Evolutionary conservation across 2,888 invertebrate genomes (phyloP).

Genomic region (Eilema depressum): DNA sequence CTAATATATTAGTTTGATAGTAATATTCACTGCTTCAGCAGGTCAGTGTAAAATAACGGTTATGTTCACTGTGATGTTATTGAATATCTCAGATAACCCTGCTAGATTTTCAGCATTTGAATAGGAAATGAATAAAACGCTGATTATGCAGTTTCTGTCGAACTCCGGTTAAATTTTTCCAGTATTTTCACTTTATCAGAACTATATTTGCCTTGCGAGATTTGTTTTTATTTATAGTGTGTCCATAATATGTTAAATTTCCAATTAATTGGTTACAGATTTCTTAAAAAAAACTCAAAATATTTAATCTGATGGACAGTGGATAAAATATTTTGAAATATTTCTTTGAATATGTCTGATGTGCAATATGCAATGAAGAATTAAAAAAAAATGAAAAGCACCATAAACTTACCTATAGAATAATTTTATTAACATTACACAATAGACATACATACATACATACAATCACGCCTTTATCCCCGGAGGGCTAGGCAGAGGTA

Average conservation of each 20-base stretch:
- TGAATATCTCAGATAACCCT: background rate
- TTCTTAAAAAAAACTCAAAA: no score
- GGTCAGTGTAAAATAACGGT: conserved; percentile 18
- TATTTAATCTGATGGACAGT: no score
- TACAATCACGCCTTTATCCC: no score
- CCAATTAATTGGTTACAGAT: background rate
- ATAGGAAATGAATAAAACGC: background rate
- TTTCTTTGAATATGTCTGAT: no score
- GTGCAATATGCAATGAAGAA: no score
- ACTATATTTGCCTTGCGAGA: background rate
- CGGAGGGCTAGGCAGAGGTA: no score
- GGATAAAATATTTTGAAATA: no score
- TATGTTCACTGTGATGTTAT: background rate
- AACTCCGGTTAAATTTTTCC: background rate
- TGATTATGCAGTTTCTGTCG: background rate
- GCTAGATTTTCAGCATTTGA: background rate
- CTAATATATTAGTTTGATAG: conserved; percentile 29
- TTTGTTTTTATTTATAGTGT: background rate
- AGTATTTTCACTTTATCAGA: background rate
- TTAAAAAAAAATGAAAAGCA: no score
- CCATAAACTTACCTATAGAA: no score
- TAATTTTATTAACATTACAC: no score
- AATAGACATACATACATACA: no score
- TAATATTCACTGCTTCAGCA: conserved; percentile 33
- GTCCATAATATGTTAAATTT: background rate